Percentiles rank a stretch among this genome's conserved stretches.
Conservation (phyloP, 2,797 vertebrate genomes). For the Tachyglossus aculeatus region DNA sequence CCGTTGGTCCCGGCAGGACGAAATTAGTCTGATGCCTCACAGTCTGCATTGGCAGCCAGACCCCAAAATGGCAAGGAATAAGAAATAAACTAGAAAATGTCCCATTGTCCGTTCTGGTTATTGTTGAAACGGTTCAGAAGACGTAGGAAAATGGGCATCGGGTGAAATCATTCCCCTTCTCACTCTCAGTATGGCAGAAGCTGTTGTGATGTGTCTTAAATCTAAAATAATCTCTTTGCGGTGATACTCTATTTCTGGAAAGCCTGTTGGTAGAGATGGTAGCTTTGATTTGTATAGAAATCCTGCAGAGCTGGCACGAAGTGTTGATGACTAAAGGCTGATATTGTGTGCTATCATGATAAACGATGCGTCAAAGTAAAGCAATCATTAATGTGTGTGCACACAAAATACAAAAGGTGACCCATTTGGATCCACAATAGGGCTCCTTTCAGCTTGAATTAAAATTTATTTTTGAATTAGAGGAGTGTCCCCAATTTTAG, state of each 20-base stretch:
- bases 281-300: constrained; percentile 16
- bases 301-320: background rate
- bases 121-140: constrained; percentile 15
- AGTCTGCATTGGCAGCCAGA: background rate
- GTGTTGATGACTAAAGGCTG: background rate
- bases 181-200: constrained; percentile 28
- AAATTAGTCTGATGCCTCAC: background rate
- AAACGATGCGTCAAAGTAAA: background rate
- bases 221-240: constrained; percentile 28
- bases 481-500: no score
- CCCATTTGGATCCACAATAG: no score
- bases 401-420: no score
- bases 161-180: constrained; percentile 12
- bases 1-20: background rate
- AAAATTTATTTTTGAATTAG: no score
- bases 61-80: background rate
- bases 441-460: no score
- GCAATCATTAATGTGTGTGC: background rate
- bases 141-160: constrained; percentile 12
- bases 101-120: background rate
- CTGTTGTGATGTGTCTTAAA: constrained; percentile 23
- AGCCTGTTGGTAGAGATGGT: background rate
- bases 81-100: background rate
- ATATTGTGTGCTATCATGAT: background rate
- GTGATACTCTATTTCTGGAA: constrained; percentile 20